These are phyloP conservation scores for Uloborus plumipes DNA, from an alignment of 2,888 invertebrate species.

Conservation along the genomic window DNA sequence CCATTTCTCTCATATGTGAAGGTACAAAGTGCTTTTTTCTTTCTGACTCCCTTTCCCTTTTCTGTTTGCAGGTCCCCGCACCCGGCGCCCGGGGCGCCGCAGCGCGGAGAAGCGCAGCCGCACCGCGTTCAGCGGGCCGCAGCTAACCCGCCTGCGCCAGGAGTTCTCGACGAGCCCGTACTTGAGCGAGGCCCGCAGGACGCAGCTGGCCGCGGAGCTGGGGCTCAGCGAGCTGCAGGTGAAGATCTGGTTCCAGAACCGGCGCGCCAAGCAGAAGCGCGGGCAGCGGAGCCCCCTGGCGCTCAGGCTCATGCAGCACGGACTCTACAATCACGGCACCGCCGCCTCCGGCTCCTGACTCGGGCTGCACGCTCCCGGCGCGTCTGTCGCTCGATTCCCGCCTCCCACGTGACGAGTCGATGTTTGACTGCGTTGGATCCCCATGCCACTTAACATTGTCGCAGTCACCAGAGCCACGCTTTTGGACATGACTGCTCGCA, in stretches of 20 bases:
- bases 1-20: too few relatives aligned
- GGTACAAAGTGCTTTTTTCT: too few relatives aligned
- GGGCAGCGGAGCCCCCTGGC: constrained; percentile 87
- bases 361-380: too few relatives aligned
- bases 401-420: too few relatives aligned
- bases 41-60: too few relatives aligned
- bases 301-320: constrained; percentile 92
- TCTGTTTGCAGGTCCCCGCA: constrained; percentile 75
- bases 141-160: constrained; percentile 85
- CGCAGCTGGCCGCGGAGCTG: constrained; percentile 88
- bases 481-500: too few relatives aligned
- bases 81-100: constrained; percentile 74
- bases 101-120: constrained; percentile 90
- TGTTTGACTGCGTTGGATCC: too few relatives aligned
- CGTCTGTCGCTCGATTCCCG: too few relatives aligned
- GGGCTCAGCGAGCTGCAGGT: constrained; percentile 95
- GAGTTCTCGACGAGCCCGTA: constrained; percentile 92
- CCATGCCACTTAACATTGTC: too few relatives aligned
- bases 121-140: constrained; percentile 93
- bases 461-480: too few relatives aligned
- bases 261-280: constrained; percentile 96
- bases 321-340: constrained; percentile 72
- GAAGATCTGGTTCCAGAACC: constrained; percentile 83
- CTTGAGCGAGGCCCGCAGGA: constrained; percentile 90
- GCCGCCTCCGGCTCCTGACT: too few relatives aligned